These are phyloP conservation scores for Agelas oroides DNA, from an alignment of 37 sponge, comb jelly and placozoan genomes.

Conservation along the genomic window DNA sequence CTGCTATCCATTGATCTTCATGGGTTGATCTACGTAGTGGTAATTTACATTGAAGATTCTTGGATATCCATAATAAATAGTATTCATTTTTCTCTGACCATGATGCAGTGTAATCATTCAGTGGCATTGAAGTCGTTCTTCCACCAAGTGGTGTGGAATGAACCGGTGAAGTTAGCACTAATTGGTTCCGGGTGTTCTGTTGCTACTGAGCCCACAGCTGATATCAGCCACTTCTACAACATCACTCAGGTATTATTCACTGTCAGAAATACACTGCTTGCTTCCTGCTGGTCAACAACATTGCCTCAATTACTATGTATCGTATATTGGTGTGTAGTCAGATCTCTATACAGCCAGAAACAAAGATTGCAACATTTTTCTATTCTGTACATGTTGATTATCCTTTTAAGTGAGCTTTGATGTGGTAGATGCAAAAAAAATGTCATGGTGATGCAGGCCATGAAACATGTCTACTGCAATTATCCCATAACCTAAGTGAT, in stretches of 20 bases:
- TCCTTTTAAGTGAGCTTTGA: too few relatives aligned
- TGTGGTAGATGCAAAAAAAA: too few relatives aligned
- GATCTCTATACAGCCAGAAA: neutral
- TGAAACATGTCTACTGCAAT: too few relatives aligned
- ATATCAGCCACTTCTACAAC: conserved; percentile 39
- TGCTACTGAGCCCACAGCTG: conserved; percentile 38
- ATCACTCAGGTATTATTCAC: conserved; percentile 32
- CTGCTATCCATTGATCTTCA: too few relatives aligned
- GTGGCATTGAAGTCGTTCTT: conserved; percentile 6
- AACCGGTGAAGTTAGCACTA: conserved; percentile 1
- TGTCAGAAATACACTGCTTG: neutral
- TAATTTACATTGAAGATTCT: too few relatives aligned
- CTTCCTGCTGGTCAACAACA: conserved; percentile 13
- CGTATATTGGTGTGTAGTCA: neutral
- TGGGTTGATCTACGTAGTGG: too few relatives aligned
- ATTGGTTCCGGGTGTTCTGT: conserved; percentile 31
- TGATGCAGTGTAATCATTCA: conserved; percentile 3
- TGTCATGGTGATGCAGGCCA: too few relatives aligned
- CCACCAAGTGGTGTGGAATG: conserved; percentile 14
- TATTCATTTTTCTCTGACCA: too few relatives aligned
- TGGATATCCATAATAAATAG: too few relatives aligned
- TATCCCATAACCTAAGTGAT: too few relatives aligned
- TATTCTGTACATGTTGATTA: too few relatives aligned
- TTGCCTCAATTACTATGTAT: neutral
- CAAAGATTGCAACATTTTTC: neutral